phyloP scores from a whole-genome alignment of 2,888 invertebrate genomes.

The Caprella mutica region DNA sequence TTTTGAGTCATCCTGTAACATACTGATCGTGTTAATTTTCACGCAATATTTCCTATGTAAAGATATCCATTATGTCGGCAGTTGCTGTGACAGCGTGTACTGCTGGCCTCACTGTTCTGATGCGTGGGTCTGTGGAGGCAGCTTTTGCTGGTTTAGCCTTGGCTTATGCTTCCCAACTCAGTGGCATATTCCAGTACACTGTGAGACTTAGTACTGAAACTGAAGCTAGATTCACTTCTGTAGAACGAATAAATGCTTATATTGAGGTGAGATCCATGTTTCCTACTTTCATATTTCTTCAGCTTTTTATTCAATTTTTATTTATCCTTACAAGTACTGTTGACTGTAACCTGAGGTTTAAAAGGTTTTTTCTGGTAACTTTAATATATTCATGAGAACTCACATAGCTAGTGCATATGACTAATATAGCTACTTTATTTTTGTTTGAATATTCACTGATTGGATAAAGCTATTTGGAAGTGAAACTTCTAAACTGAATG shows the following conservation, averaged over 20 bases:
- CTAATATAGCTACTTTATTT: too few relatives aligned
- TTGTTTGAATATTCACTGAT: too few relatives aligned
- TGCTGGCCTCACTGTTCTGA: slow-evolving; percentile 45
- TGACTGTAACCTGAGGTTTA: too few relatives aligned
- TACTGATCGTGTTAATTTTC: too few relatives aligned
- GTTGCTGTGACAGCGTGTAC: slow-evolving; percentile 43
- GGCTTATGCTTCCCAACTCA: slow-evolving; percentile 49
- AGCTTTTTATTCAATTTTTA: too few relatives aligned
- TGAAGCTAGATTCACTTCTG: slow-evolving; percentile 45
- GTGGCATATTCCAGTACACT: slow-evolving; percentile 49
- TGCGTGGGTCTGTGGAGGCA: slow-evolving; percentile 43
- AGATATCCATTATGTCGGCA: slow-evolving; percentile 26
- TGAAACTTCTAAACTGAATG: too few relatives aligned
- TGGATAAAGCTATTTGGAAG: too few relatives aligned
- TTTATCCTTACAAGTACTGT: too few relatives aligned
- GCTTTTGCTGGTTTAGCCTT: slow-evolving; percentile 53
- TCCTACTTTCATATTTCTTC: background rate
- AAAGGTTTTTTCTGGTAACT: too few relatives aligned
- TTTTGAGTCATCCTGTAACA: too few relatives aligned
- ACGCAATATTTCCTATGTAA: background rate
- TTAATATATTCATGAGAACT: too few relatives aligned
- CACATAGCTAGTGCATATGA: too few relatives aligned
- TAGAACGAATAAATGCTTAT: slow-evolving; percentile 43
- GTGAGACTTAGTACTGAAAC: slow-evolving; percentile 44
- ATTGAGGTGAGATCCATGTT: slow-evolving; percentile 21